A percentile compares a stretch with the other conserved stretches of the same genome.
Conservation (phyloP, 92 coral and sea anemone species). For the Palythoa heliodiscus region DNA sequence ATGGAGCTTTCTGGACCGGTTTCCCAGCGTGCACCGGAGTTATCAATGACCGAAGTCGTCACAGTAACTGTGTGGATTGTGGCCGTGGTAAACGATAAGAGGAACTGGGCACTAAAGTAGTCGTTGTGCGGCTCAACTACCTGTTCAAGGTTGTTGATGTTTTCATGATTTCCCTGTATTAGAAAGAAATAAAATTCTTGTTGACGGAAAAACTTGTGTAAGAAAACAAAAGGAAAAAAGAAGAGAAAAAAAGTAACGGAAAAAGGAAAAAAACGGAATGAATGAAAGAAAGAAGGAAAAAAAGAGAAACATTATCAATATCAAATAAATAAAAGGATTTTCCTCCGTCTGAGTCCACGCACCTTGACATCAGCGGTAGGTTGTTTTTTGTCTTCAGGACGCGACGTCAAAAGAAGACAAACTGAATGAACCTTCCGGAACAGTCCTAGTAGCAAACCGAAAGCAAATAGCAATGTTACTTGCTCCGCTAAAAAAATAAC, state of each 20-base stretch:
- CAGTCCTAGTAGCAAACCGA: conserved; percentile 45
- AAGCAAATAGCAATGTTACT: not conserved
- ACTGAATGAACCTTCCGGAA: conserved; percentile 81
- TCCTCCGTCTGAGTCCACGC: not conserved
- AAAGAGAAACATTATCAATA: not conserved
- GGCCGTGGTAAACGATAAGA: conserved; percentile 77
- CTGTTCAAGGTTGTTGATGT: conserved; percentile 83
- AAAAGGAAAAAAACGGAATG: too few relatives aligned
- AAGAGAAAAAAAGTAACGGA: not conserved
- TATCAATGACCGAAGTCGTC: conserved; percentile 82
- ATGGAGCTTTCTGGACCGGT: conserved; percentile 89
- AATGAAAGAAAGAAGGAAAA: too few relatives aligned
- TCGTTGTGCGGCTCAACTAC: conserved; percentile 93
- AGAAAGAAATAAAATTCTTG: not conserved
- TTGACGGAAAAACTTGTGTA: not conserved
- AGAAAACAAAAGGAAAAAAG: not conserved
- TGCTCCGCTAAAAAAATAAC: not conserved
- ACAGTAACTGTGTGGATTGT: conserved; percentile 84
- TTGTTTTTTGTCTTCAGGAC: conserved; percentile 81
- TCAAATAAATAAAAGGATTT: too few relatives aligned
- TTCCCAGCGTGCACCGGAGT: conserved; percentile 88
- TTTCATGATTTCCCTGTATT: conserved; percentile 64
- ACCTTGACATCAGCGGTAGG: conserved; percentile 76
- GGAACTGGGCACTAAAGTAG: conserved; percentile 98
- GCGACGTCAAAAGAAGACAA: conserved; percentile 75